A percentile compares a stretch with the other conserved stretches of the same genome.
Conservation (phyloP, 2,888 invertebrate species). For the Tipula lateralis region DNA sequence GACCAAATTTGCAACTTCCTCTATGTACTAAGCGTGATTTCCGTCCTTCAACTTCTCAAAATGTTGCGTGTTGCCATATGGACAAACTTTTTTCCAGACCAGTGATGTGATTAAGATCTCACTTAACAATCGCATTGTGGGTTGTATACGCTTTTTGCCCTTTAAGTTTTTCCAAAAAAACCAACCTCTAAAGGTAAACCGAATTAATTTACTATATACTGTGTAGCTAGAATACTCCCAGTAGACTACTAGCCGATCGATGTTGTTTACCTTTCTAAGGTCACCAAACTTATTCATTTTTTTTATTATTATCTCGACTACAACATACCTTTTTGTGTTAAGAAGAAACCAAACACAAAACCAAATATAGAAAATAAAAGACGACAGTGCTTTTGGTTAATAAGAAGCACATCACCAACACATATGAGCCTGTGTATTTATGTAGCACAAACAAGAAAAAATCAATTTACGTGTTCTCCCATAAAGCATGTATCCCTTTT, state of each 20-base stretch:
- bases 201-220: too few relatives aligned
- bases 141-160: too few relatives aligned
- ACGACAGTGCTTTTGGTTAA: neutral
- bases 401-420: conserved; percentile 4
- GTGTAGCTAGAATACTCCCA: neutral
- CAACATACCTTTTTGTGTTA: neutral
- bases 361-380: neutral
- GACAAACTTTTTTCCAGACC: too few relatives aligned
- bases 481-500: neutral
- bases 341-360: neutral
- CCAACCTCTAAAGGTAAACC: too few relatives aligned
- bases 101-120: too few relatives aligned
- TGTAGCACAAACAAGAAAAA: neutral
- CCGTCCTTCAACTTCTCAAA: too few relatives aligned
- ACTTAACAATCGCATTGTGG: too few relatives aligned
- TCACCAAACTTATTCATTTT: neutral
- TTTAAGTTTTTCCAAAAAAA: too few relatives aligned
- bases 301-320: neutral
- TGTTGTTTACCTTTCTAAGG: neutral
- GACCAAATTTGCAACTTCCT: too few relatives aligned
- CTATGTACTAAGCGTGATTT: too few relatives aligned
- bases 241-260: neutral
- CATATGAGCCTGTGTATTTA: neutral
- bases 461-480: neutral
- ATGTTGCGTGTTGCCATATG: too few relatives aligned